Percentiles rank a stretch among this genome's conserved stretches.
Conservation (phyloP, 2,797 vertebrate genomes). For the Acipenser ruthenus region DNA sequence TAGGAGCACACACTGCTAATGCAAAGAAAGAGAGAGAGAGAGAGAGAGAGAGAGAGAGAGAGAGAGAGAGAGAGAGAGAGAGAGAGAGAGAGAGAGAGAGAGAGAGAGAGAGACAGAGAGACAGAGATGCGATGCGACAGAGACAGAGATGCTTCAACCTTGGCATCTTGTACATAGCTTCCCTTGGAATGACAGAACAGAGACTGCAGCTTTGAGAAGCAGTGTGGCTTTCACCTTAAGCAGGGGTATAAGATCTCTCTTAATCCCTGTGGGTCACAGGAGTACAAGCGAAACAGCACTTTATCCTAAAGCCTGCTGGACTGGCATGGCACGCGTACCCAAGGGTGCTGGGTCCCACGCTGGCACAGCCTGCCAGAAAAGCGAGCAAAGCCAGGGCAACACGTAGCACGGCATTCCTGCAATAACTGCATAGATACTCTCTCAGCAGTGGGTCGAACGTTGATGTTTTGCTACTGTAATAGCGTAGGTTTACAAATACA, state of each 20-base stretch:
- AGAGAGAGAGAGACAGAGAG: slow-evolving; percentile 7
- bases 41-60: too few relatives aligned
- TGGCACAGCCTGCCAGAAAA: not conserved
- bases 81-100: slow-evolving; percentile 7
- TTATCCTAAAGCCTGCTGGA: slow-evolving; percentile 8
- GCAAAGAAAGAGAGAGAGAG: too few relatives aligned
- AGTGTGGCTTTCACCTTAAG: not conserved
- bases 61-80: too few relatives aligned
- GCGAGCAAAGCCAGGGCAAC: not conserved
- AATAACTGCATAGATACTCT: too few relatives aligned
- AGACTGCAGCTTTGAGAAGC: too few relatives aligned
- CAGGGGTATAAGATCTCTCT: not conserved
- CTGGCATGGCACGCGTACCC: not conserved
- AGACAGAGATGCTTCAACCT: not conserved
- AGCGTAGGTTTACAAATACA: too few relatives aligned
- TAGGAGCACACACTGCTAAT: too few relatives aligned
- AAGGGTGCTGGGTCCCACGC: not conserved
- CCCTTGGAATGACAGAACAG: too few relatives aligned
- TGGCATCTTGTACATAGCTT: too few relatives aligned
- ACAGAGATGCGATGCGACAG: slow-evolving; percentile 16
- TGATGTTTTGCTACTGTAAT: too few relatives aligned
- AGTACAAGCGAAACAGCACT: not conserved
- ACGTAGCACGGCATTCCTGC: not conserved
- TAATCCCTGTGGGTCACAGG: slow-evolving; percentile 6
- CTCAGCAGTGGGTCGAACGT: too few relatives aligned